Evolutionary conservation across 2,797 vertebrate genomes (phyloP), one percentile per base, ranked within the genome.

Genomic region (Cuculus canorus): DNA sequence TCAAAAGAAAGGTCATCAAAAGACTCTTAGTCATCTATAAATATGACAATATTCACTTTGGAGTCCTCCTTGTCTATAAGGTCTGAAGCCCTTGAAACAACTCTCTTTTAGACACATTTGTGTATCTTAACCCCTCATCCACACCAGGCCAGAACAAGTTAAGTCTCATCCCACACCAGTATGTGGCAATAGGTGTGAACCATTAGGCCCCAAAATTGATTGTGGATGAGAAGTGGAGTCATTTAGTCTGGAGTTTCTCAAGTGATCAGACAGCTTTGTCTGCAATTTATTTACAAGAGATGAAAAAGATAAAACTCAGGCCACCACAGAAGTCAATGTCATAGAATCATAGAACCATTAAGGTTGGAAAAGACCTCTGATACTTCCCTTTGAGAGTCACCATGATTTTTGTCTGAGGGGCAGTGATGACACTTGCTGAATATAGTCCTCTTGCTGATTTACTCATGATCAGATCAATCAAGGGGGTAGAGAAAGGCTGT

Each of bases 401-500:
- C 28, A 0, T 19, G 9, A 33, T 9, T 88, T 86, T 82, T 90
- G 7, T 7, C 32, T 1, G 0, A 7, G 22, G 10, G 6, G 1
- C 32, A 35, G 7, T 17, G 39, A 16, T 14, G 13, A 8, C n/a
- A 23, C 17, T 65, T 66, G 35, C 6, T 71, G 50, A 59, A 69
- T 21, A 5, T 12, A 24, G 8, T 88, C 18, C 12, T 32, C 9
- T 33, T 76, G 23, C 17, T 76, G 19, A 68, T 18, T 68, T 48
- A 63, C 14, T 59, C 63, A 61, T 10, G 5, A 65, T 10, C 5
- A 4, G 18, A n/a, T 52, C 64, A 48, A 8, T 21, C 22, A 47
- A 22, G 47, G 11, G 7, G 30, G 11, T 28, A 82, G 43, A 59
- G 39, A 65, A 72, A 70, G 24, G 7, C 8, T 57, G 7, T 4